Conservation (phyloP, 2,888 invertebrate species). For the Lycia hirtaria region DNA sequence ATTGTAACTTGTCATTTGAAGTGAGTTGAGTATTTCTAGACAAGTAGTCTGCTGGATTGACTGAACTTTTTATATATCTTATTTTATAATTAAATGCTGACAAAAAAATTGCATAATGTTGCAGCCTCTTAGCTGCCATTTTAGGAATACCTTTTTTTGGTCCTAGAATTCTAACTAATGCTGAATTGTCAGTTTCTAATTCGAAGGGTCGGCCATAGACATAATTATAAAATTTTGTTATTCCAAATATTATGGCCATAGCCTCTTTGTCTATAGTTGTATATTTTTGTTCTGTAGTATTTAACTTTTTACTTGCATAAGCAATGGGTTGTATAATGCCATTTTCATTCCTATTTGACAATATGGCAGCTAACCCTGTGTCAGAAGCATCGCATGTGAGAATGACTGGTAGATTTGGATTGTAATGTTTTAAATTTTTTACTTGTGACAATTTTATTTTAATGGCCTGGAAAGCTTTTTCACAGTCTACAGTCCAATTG, state of each 20-base stretch:
- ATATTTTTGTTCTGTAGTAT: constrained; percentile 20
- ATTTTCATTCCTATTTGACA: background rate
- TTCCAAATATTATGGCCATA: constrained; percentile 41
- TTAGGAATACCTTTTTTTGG: constrained; percentile 49
- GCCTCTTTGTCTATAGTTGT: constrained; percentile 41
- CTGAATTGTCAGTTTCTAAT: constrained; percentile 44
- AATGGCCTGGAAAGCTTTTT: background rate
- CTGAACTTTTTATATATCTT: background rate
- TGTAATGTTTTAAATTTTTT: background rate
- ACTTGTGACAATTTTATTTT: background rate
- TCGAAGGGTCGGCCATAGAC: constrained; percentile 41
- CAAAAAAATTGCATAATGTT: constrained; percentile 44
- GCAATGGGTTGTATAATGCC: background rate
- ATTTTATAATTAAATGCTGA: constrained; percentile 10
- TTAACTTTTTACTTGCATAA: constrained; percentile 22
- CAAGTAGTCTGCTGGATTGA: background rate
- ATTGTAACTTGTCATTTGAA: no score
- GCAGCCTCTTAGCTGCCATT: constrained; percentile 49
- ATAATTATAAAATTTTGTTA: constrained; percentile 44
- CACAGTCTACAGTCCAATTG: constrained; percentile 3
- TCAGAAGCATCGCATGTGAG: constrained; percentile 11
- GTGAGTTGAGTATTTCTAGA: no score
- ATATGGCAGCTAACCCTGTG: background rate
- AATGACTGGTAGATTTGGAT: background rate
- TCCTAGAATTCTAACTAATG: constrained; percentile 48